Evolutionary conservation across 2,888 invertebrate species (phyloP), one percentile per base, ranked within the genome.

Genomic region (Alviniconcha strummeri): DNA sequence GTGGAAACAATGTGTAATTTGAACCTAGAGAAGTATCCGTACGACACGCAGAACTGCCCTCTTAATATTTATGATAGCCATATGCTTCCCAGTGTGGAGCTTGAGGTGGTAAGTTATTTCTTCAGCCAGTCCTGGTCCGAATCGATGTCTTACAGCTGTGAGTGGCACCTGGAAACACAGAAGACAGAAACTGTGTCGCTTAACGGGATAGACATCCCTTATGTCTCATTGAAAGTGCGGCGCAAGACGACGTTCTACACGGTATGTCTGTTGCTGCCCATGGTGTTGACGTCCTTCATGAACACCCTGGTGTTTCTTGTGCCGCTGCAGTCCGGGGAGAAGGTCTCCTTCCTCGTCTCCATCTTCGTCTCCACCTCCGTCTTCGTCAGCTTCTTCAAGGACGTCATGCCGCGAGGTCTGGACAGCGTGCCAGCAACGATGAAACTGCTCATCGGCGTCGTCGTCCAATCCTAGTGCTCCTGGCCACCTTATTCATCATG

Each of bases 341-440:
- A 85, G 71, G 17, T 85, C 52, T 85, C 84, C 13, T 85, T 83
- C 77, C 52, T 85, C 52, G 84, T 85, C 64, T 69, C 83, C 55
- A 19, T 85, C 13, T 85, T 83, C 52, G 83, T 77, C 15, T 83
- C 84, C n/a, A 80, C 80, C 54, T 69, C 83, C 11, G 72, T 85
- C 67, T 85, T 83, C 80, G 5, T 85, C 56, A 81, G 60, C 77
- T 75, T 80, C 17, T 72, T 81, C 78, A 72, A 67, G 17, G 78
- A 52, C 69, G 19, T 71, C 17, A 81, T 84, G 84, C 84, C 84
- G n/a, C 81, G 81, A 13, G 77, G 72, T 19, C 76, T 84, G 81
- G 19, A 36, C n/a, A 60, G 1, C 36, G 64, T 84, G 56, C 84
- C 84, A 6, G 15, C 56, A 75, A 13, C 77, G 8, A 71, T 81